Base-by-base conservation (phyloP, 2,888 invertebrate genomes). In the Philopedon plagiatum region DNA sequence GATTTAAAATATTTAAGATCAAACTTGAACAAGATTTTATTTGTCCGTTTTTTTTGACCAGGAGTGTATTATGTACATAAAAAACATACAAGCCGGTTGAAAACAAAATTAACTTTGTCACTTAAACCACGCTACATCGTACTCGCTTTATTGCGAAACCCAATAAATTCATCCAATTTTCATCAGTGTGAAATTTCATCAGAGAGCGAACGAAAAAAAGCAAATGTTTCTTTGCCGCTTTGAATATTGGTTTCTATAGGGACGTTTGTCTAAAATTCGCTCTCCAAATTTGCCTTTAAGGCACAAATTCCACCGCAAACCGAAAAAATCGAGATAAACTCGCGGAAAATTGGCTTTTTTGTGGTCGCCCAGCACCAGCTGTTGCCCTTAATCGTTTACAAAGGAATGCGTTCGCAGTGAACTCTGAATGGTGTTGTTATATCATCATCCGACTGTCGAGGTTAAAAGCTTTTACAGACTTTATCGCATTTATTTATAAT, bases 191-290 rank as follows among this genome's bases (percentile, higher is more conserved):
- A 51, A 51, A 51, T 51, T 51, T 51, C 49, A 51, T 51, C 49
- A 51, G 49, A 51, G 44, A 18, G 44, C 18, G 19, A 44, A n/a
- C n/a, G n/a, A 39, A 51, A 41, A 39, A 51, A 51, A 56, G 56
- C 56, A 56, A 56, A 56, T 56, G 56, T 56, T 56, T 11, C 34
- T 9, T 56, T 13, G 32, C 34, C 5, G 56, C 18, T 19, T 34
- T 19, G 32, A 56, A 56, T 56, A 32, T 37, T 5, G 56, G 56
- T 23, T 13, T 23, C 18, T 58, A 15, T 19, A 4, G 39, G 57
- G 5, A 21, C 13, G 37, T 58, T 37, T 58, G 13, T 13, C 19
- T 19, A 21, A 46, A 51, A 51, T 51, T 11, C 49, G 26, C 26
- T 51, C 13, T 13, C 26, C 26, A 51, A 19, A 23, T 51, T 51